phyloP scores from a whole-genome alignment of 2,888 invertebrate genomes.

The Odiellus spinosus region DNA sequence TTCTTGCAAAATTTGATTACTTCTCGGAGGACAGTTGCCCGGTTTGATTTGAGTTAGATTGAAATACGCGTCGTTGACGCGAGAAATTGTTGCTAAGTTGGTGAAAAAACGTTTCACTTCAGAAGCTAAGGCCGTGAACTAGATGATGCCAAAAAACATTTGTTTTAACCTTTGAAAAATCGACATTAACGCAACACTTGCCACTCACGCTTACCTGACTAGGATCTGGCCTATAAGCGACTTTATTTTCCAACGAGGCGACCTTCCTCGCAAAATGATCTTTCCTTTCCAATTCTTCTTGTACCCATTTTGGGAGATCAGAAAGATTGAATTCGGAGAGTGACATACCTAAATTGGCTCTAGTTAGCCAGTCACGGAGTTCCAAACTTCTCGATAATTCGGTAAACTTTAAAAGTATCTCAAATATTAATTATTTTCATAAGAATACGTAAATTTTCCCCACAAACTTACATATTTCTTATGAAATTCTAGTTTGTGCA shows the following conservation, averaged over 20 bases:
- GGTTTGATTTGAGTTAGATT: too few relatives aligned
- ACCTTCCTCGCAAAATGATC: conserved; percentile 2
- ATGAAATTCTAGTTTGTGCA: conserved; percentile 51
- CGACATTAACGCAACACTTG: too few relatives aligned
- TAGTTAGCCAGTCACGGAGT: conserved; percentile 7
- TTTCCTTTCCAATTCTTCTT: conserved; percentile 1
- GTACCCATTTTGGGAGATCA: conserved; percentile 11
- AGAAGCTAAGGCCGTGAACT: conserved; percentile 36
- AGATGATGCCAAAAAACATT: conserved; percentile 1
- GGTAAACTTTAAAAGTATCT: neutral
- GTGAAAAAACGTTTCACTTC: conserved; percentile 15
- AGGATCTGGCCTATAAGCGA: conserved; percentile 12
- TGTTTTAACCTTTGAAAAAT: neutral
- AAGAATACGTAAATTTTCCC: too few relatives aligned
- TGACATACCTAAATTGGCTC: conserved; percentile 6
- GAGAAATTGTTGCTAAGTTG: conserved; percentile 12
- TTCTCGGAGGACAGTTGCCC: neutral
- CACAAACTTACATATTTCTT: conserved; percentile 46
- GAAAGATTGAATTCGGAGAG: neutral
- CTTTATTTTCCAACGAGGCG: conserved; percentile 7
- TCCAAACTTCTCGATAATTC: conserved; percentile 6
- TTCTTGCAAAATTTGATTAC: conserved; percentile 1
- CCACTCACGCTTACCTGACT: too few relatives aligned
- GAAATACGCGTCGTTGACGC: too few relatives aligned
- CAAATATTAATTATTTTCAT: conserved; percentile 6